phyloP scores from a whole-genome alignment of 1,140 invertebrate genomes.

The Plectrocnemia conspersa region DNA sequence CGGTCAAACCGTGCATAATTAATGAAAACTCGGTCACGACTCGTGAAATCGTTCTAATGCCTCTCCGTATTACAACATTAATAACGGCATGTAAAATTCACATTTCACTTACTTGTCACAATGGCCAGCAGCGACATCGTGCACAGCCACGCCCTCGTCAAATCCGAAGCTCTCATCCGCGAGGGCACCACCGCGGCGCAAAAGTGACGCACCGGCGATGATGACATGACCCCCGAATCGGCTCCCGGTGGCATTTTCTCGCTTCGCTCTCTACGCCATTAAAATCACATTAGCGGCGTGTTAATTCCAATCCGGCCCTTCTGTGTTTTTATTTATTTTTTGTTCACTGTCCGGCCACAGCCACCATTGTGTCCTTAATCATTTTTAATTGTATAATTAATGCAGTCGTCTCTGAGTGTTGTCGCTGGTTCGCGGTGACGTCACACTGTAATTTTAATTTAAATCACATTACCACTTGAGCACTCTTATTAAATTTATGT shows the following conservation, averaged over 20 bases:
- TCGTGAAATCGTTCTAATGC: too few relatives aligned
- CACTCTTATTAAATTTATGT: slow-evolving; percentile 15
- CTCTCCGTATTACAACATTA: too few relatives aligned
- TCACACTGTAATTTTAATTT: slow-evolving; percentile 30
- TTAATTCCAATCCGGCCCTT: slow-evolving; percentile 1
- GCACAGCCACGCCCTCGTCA: not conserved
- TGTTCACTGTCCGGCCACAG: slow-evolving; percentile 6
- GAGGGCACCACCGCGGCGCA: not conserved
- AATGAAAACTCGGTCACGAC: too few relatives aligned
- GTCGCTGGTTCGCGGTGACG: slow-evolving; percentile 16
- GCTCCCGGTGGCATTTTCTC: not conserved
- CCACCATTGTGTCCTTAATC: slow-evolving; percentile 22
- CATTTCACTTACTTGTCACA: slow-evolving; percentile 10
- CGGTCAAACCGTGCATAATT: too few relatives aligned
- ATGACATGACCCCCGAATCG: not conserved
- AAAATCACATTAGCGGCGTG: slow-evolving; percentile 10
- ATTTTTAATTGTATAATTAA: slow-evolving; percentile 35
- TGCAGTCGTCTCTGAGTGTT: slow-evolving; percentile 9
- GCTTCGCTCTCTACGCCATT: not conserved
- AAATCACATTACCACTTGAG: slow-evolving; percentile 31
- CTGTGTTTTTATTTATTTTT: slow-evolving; percentile 5
- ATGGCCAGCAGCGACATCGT: slow-evolving; percentile 1
- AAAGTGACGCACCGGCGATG: not conserved
- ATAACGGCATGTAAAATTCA: too few relatives aligned
- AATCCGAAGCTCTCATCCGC: not conserved